Evolutionary conservation across 1,140 invertebrate genomes (phyloP).

Genomic region (Drosophila guanche): DNA sequence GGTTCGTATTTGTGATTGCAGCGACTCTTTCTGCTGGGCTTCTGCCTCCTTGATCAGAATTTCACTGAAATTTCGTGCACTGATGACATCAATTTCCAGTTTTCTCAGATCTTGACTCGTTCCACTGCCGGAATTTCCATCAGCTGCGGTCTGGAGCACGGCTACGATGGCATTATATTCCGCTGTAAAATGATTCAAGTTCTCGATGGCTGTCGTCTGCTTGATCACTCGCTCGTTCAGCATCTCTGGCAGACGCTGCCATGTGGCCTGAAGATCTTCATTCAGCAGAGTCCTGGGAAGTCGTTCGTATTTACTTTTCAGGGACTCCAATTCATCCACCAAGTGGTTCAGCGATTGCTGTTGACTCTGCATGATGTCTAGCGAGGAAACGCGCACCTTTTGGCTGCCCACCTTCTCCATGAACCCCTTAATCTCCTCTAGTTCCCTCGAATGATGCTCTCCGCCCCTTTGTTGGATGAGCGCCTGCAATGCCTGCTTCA

Average conservation of each 20-base stretch:
- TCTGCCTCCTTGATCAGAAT: constrained; percentile 82
- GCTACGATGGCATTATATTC: constrained; percentile 79
- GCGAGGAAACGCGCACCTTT: constrained; percentile 85
- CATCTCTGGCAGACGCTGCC: constrained; percentile 70
- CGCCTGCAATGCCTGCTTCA: constrained; percentile 75
- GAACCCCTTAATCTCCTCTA: constrained; percentile 70
- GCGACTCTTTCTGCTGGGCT: constrained; percentile 49
- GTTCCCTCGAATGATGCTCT: constrained; percentile 44
- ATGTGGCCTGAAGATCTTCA: constrained; percentile 63
- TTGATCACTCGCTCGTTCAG: constrained; percentile 77
- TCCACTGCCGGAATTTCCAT: constrained; percentile 20
- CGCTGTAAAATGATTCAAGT: constrained; percentile 77
- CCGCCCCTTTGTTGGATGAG: constrained; percentile 77
- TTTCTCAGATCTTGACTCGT: constrained; percentile 70
- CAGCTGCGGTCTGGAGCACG: constrained; percentile 58
- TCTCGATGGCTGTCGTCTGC: constrained; percentile 81
- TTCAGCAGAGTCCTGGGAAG: constrained; percentile 57
- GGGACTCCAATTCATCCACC: constrained; percentile 79
- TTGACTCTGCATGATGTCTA: constrained; percentile 80
- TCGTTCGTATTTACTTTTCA: constrained; percentile 82
- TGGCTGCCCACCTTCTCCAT: constrained; percentile 81
- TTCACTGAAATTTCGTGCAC: constrained; percentile 80
- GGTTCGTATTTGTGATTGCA: constrained; percentile 66
- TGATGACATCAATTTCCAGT: constrained; percentile 82
- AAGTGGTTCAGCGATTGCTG: constrained; percentile 82